Evolutionary conservation across 2,888 invertebrate genomes (phyloP).

Genomic region (Heliconius charithonia): DNA sequence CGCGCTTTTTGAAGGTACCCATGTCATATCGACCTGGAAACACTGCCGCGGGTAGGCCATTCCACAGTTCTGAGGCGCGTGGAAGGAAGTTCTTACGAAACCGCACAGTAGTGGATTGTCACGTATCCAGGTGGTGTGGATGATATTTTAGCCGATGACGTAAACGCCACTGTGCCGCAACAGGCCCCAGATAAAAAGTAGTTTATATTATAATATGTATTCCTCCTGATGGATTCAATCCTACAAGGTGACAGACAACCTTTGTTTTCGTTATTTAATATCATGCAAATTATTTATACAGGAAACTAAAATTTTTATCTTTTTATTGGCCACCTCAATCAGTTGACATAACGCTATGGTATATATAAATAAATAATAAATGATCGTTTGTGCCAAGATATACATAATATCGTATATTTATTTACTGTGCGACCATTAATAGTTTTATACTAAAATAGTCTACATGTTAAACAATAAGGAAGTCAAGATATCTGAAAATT

Average conservation of each 20-base stretch:
- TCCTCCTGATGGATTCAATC: too few species aligned
- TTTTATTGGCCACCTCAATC: neutral
- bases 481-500: neutral
- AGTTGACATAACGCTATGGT: neutral
- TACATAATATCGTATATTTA: neutral
- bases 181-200: neutral
- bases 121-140: too few species aligned
- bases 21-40: too few species aligned
- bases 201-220: neutral
- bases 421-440: neutral
- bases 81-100: too few species aligned
- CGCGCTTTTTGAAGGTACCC: too few species aligned
- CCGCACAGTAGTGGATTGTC: too few species aligned
- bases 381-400: conserved; percentile 3
- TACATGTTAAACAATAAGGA: neutral
- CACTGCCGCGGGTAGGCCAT: too few species aligned
- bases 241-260: too few species aligned
- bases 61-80: too few species aligned
- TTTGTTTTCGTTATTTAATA: too few species aligned
- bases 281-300: too few species aligned
- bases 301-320: neutral
- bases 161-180: neutral
- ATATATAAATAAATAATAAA: neutral
- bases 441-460: neutral
- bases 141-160: too few species aligned